Evolutionary conservation across 2,888 invertebrate genomes (phyloP).

Genomic region (Tetranychus truncatus): DNA sequence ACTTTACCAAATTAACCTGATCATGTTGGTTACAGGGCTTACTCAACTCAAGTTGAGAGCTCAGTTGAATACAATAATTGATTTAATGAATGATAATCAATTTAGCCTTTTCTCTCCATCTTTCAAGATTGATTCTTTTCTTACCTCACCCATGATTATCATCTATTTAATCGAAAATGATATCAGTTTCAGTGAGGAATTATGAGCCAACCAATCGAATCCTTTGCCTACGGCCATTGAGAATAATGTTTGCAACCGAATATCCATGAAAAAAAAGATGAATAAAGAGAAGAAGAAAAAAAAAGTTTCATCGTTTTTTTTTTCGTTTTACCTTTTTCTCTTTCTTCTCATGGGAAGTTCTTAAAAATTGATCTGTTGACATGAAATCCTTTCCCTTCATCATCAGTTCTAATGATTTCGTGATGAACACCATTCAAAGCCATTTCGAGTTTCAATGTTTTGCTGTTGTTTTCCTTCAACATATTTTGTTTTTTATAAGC

Average conservation of each 20-base stretch:
- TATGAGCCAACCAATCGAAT: not conserved
- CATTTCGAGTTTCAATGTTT: not conserved
- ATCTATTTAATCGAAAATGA: not conserved
- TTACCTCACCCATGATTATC: not conserved
- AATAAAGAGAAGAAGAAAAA: not conserved
- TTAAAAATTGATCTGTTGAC: not conserved
- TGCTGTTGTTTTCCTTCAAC: not conserved
- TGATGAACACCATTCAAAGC: not conserved
- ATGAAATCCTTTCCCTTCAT: not conserved
- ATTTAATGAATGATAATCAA: not conserved
- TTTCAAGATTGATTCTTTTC: not conserved
- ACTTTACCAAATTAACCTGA: no score
- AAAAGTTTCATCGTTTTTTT: not conserved
- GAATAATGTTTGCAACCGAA: not conserved
- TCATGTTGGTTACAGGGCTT: no score
- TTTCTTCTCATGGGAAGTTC: not conserved
- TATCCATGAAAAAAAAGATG: not conserved
- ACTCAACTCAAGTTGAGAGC: no score
- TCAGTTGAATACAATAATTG: no score
- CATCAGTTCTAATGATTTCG: not conserved
- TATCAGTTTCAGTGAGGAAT: not conserved
- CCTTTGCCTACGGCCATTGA: not conserved
- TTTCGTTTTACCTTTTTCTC: not conserved
- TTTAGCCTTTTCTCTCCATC: not conserved
- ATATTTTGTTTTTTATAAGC: conserved; percentile 6